Evolutionary conservation across 1,140 invertebrate genomes (phyloP), one percentile per base, ranked within the genome.

Genomic region (Mycetomoellerius zeteki): DNA sequence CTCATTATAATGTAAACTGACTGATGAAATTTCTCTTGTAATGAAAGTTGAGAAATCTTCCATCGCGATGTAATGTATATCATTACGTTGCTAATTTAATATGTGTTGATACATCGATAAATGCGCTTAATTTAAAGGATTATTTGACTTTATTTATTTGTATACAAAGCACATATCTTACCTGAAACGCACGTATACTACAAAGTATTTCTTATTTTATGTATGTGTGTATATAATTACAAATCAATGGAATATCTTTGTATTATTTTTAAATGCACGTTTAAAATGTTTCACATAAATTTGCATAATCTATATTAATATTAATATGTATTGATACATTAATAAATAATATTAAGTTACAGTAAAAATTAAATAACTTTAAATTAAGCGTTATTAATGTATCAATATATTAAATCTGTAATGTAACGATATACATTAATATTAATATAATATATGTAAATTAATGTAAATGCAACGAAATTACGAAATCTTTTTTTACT

Each of bases 111-210:
- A 21, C 21, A 19, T 27, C 16, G 14, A 76, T 77, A 62, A 78
- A 33, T 7, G 27, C 43, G 7, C 14, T 78, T 65, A 67, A 52
- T 65, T 14, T 56, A 30, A 47, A 30, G 3, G 19, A 65, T 78
- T 67, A 78, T 78, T n/a, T 78, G 33, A 52, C 7, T 65, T 65
- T 65, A 77, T 12, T 2, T 8, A 33, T n/a, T 27, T 24, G 14
- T 21, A n/a, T 24, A 30, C 33, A 43, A 47, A 78, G 24, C 4
- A n/a, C 3, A 52, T 67, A 67, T 78, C 60, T 78, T 65, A 78
- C 21, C 76, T 50, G 24, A 65, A 78, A 65, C n/a, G 7, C n/a
- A 78, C 21, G 47, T 21, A 65, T 30, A 69, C 33, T 30, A 69
- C 64, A 43, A 12, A 47, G 4, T 27, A 5, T 47, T 69, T 24